A percentile compares a stretch with the other conserved stretches of the same genome.
These are phyloP conservation scores for Drosophila erecta DNA, from an alignment of 1,140 invertebrate genomes.

Conservation along the genomic window DNA sequence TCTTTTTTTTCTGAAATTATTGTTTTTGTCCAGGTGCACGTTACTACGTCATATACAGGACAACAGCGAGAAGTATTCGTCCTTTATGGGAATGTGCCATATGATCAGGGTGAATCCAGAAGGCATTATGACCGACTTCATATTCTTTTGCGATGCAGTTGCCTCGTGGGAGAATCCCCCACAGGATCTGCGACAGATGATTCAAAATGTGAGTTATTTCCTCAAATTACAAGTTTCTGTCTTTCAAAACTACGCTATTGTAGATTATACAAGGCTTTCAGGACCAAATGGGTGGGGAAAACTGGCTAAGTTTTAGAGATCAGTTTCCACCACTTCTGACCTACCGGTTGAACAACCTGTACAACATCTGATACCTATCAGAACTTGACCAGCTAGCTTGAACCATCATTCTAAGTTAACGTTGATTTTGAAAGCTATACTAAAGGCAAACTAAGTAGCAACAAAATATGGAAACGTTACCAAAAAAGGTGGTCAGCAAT, in stretches of 20 bases:
- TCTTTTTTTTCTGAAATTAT: conserved; percentile 49
- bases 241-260: too few species aligned
- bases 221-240: too few species aligned
- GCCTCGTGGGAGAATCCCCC: conserved; percentile 98
- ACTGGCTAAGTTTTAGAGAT: conserved; percentile 97
- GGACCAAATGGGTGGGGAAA: conserved; percentile 97
- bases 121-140: conserved; percentile 97
- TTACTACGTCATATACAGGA: conserved; percentile 98
- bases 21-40: conserved; percentile 89
- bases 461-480: too few species aligned
- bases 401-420: conserved; percentile 22
- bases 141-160: conserved; percentile 99
- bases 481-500: background rate
- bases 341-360: conserved; percentile 93
- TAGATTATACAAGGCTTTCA: conserved; percentile 98
- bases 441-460: too few species aligned
- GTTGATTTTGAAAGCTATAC: too few species aligned
- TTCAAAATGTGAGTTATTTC: conserved; percentile 91
- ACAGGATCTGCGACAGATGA: conserved; percentile 98
- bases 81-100: conserved; percentile 99
- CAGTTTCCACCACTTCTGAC: conserved; percentile 97
- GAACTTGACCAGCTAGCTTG: conserved; percentile 18
- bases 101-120: conserved; percentile 98
- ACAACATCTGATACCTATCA: conserved; percentile 89
- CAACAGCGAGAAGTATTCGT: conserved; percentile 99